Evolutionary conservation across 2,888 invertebrate genomes (phyloP), one percentile per base, ranked within the genome.

Genomic region (Linyphia triangularis): DNA sequence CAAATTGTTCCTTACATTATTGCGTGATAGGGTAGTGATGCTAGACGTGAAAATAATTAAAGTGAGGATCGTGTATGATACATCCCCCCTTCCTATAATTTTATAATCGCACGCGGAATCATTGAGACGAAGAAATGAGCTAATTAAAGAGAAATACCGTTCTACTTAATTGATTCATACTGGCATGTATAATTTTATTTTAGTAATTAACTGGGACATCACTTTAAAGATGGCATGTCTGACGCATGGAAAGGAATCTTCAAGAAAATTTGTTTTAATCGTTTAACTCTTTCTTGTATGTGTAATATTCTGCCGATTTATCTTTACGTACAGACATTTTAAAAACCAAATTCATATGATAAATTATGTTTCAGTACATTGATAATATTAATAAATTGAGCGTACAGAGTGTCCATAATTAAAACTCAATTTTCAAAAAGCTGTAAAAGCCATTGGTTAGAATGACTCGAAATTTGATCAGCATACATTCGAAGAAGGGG

Each of bases 41-140:
- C 33, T 33, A 67, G n/a, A 33, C n/a, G 24, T n/a, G 61, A 24
- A 37, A 77, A 63, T 59, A 77, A 77, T 77, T 77, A 77, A 59
- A 40, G 26, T 61, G 37, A 77, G 77, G 61, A 61, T 77, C 61
- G 16, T 24, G 37, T 22, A 61, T 33, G 28, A 77, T 24, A 22
- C 30, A 57, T 73, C 63, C 40, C 77, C 59, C 37, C 61, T 63
- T 77, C 77, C 61, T 37, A 63, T 77, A 61, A 61, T 77, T 40
- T 63, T 26, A 37, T 63, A 77, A 77, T 77, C 59, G 77, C 77
- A 63, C 63, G n/a, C 51, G 73, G 13, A 73, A 59, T 63, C 61
- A 77, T 63, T 77, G 40, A 63, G 63, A 77, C 61, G 61, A 63
- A 77, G 77, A 77, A 63, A 37, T 61, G 37, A 16, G 40, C 61